Evolutionary conservation across 1,140 invertebrate genomes (phyloP).

Genomic region (Dermatophagoides farinae): DNA sequence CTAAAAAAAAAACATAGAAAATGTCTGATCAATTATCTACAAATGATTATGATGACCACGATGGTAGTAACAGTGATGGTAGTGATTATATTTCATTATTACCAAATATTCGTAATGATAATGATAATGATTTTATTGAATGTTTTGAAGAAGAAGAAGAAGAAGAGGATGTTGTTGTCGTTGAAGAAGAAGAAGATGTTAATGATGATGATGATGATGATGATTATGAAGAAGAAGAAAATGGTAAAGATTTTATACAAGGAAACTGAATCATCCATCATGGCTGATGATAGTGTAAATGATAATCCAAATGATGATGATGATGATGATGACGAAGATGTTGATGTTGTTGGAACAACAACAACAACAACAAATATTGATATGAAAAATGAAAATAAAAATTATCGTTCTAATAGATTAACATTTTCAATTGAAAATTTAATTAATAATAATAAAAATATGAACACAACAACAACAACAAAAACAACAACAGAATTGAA

Average conservation of each 20-base stretch:
- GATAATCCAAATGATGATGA: not conserved
- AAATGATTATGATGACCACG: not conserved
- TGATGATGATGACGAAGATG: not conserved
- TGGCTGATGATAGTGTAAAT: not conserved
- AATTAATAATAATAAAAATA: not conserved
- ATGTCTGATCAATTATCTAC: not conserved
- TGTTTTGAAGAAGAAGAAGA: not conserved
- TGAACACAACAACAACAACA: not conserved
- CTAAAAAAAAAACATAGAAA: no score
- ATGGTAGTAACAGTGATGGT: not conserved
- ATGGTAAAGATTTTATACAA: not conserved
- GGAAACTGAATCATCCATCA: not conserved
- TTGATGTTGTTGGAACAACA: not conserved
- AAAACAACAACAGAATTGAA: not conserved
- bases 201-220: not conserved
- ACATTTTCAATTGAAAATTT: constrained; percentile 7
- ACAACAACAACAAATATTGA: not conserved
- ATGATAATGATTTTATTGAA: not conserved
- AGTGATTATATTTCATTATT: not conserved
- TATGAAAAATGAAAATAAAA: not conserved
- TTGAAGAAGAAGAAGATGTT: constrained; percentile 8
- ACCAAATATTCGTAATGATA: not conserved
- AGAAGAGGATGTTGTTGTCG: not conserved
- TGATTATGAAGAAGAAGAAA: not conserved
- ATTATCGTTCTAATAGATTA: not conserved